Evolutionary conservation across 2,797 vertebrate genomes (phyloP), one percentile per base, ranked within the genome.

Genomic region (Liasis olivaceus): DNA sequence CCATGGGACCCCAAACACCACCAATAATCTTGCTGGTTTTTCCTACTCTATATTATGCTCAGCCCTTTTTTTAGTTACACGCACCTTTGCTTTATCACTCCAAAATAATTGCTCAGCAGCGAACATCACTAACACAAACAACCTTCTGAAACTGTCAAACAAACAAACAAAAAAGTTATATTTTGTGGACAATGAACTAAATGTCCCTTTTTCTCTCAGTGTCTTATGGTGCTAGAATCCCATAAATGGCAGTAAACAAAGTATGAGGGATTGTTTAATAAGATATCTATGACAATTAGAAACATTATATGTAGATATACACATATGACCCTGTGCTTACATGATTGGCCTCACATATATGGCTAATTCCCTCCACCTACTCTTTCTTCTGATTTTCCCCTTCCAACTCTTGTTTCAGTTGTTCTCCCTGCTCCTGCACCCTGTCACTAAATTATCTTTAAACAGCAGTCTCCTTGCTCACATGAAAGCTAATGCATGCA

Each of bases 41-140:
- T 87, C 85, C 12, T 8, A 90, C 0, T 8, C 85, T 93, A 56
- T 93, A 1, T 94, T 89, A 77, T 0, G 0, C 1, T 94, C n/a
- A 88, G 28, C 36, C 2, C 87, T 22, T 66, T 87, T 72, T 24
- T 28, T 63, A 3, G 13, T 42, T 92, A 56, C 62, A 89, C 12
- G 9, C 66, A 86, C 54, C 14, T 93, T 92, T 4, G 26, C 15
- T 89, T 92, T 17, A 87, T 87, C 88, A 87, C 12, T 92, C 93
- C 89, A 93, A 69, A 93, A 13, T 1, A 93, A 69, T 85, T 54
- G n/a, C 42, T 91, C 86, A 81, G 89, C 85, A 92, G 63, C 51
- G 36, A 88, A 66, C 88, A 54, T 24, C 0, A 77, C 6, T 47
- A 31, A 59, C 26, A 87, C n/a, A 92, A 63, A 81, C 59, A 77